Evolutionary conservation across 2,888 invertebrate genomes (phyloP).

Genomic region (Acanthosoma haemorrhoidale): DNA sequence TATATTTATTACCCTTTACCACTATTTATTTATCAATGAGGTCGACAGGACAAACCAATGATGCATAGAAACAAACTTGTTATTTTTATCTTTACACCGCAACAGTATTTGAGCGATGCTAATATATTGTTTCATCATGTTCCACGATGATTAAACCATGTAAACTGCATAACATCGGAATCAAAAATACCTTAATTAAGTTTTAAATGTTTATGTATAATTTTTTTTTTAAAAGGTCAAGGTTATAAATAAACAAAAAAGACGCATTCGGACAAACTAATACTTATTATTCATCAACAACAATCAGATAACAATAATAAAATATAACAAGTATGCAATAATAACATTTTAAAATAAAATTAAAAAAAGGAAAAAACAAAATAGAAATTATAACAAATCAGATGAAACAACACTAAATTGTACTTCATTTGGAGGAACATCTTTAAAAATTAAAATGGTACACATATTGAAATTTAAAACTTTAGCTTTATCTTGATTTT

Average conservation of each 20-base stretch:
- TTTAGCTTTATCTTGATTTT: slow-evolving; percentile 35
- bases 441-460: background rate
- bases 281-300: background rate
- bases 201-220: background rate
- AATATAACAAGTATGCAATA: background rate
- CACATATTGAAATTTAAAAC: background rate
- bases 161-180: too few relatives aligned
- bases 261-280: background rate
- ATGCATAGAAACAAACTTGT: too few relatives aligned
- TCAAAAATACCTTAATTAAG: too few relatives aligned
- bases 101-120: too few relatives aligned
- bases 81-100: too few relatives aligned
- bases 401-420: background rate
- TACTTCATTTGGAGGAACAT: background rate
- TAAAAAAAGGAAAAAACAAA: background rate
- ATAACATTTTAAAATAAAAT: background rate
- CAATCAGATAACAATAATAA: background rate
- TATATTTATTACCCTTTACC: too few relatives aligned
- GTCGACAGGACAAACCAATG: too few relatives aligned
- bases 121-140: too few relatives aligned
- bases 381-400: background rate
- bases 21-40: too few relatives aligned
- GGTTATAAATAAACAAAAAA: background rate
- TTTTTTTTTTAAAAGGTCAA: background rate
- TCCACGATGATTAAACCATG: too few relatives aligned